Evolutionary conservation across 2,113 vertebrate species (phyloP), one percentile per base, ranked within the genome.

Genomic region (Seriola rivoliana): DNA sequence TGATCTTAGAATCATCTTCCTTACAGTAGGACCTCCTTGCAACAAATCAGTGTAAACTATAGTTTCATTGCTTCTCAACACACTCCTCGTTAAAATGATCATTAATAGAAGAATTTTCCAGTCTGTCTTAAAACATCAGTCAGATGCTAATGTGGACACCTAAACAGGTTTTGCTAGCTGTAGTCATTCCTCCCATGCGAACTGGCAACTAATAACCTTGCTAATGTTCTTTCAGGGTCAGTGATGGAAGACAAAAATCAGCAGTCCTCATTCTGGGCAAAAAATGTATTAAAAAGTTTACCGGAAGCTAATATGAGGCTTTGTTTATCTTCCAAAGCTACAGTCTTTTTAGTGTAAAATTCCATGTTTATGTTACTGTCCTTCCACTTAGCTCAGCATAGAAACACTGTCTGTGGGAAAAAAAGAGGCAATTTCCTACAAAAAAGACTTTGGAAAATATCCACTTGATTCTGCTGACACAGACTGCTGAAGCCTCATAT

Each of bases 1-100:
- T 85, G 83, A 83, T 89, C 83, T 77, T 36, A 58, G 48, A 79
- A 38, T 76, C 71, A 82, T 84, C 42, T 71, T 64, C 9, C 23
- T 71, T 60, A 68, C 75, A 71, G 76, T 72, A 60, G 36, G 17
- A 11, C 72, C 23, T 66, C 14, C 64, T 59, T 34, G 36, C 42
- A 36, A 65, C n/a, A 77, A 29, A 70, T 52, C 14, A 46, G 17
- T n/a, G 10, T 52, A 40, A 59, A 40, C 10, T 60, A 32, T 13
- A 73, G 19, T 44, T 64, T 65, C 42, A 34, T 21, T 67, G 19
- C 46, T 65, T 82, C 68, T 76, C 34, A 83, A 50, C 38, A 52
- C n/a, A 59, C 42, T 50, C 14, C 4, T 64, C 14, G 68, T 74
- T 66, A 71, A 63, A 69, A 74, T 76, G 54, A 64, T 66, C 16